A percentile compares a stretch with the other conserved stretches of the same genome.
phyloP scores from a whole-genome alignment of 2,113 vertebrate genomes.

The Dicerorhinus sumatrensis region DNA sequence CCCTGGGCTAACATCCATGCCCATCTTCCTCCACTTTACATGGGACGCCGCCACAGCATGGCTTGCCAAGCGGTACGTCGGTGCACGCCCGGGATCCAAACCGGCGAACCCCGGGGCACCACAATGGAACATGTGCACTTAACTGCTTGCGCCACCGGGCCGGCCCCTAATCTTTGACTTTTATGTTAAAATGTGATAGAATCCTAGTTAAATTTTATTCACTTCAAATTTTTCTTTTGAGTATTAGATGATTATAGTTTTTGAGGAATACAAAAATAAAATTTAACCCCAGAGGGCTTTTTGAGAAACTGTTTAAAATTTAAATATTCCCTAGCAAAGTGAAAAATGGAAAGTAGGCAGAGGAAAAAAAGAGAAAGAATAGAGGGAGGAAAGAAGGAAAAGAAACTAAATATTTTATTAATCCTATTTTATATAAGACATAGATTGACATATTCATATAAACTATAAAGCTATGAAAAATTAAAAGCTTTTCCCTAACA shows the following conservation, averaged over 20 bases:
- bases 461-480: neutral
- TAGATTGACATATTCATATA: neutral
- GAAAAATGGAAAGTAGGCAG: neutral
- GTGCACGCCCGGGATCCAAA: too few species aligned
- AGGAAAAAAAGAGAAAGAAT: neutral
- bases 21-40: too few species aligned
- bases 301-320: neutral
- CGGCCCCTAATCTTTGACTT: constrained; percentile 48
- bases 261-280: constrained; percentile 17
- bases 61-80: too few species aligned
- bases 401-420: neutral
- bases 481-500: neutral
- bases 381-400: neutral
- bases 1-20: too few species aligned
- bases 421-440: neutral
- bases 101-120: too few species aligned
- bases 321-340: neutral
- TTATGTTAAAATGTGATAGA: constrained; percentile 5
- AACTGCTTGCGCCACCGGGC: too few species aligned
- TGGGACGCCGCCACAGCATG: too few species aligned
- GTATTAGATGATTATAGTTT: neutral
- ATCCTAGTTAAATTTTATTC: neutral
- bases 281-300: neutral
- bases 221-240: constrained; percentile 3
- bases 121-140: too few species aligned